Percentiles rank a stretch among this genome's conserved stretches.
Conservation (phyloP, 1,140 invertebrate species). For the Phthorimaea operculella region DNA sequence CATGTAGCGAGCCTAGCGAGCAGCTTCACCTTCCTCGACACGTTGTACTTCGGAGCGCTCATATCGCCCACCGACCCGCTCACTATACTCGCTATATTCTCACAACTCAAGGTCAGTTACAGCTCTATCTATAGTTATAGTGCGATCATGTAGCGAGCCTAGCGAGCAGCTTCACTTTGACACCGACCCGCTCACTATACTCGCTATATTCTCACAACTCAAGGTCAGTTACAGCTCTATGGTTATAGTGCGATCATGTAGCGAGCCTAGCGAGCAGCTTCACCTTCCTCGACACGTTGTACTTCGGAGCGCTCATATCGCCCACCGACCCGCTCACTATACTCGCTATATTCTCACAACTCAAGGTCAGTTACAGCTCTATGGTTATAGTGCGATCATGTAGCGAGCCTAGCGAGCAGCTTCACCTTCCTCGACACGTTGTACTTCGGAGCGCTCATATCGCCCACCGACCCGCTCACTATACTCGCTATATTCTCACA, state of each 20-base stretch:
- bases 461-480: constrained; percentile 95
- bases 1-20: constrained; percentile 71
- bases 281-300: constrained; percentile 92
- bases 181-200: constrained; percentile 94
- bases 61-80: constrained; percentile 98
- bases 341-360: constrained; percentile 92
- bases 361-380: constrained; percentile 55
- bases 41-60: constrained; percentile 95
- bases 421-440: constrained; percentile 93
- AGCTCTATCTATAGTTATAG: too few species aligned
- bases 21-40: constrained; percentile 90
- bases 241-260: too few species aligned
- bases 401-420: too few species aligned
- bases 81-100: constrained; percentile 94
- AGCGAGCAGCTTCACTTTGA: too few species aligned
- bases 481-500: constrained; percentile 95
- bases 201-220: constrained; percentile 92
- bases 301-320: constrained; percentile 97
- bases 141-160: too few species aligned
- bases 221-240: constrained; percentile 55
- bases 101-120: constrained; percentile 72
- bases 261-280: constrained; percentile 76
- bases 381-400: too few species aligned
- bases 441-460: constrained; percentile 97
- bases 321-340: constrained; percentile 96